Evolutionary conservation across 2,797 vertebrate species (phyloP).

Genomic region (Gambelia wislizenii): DNA sequence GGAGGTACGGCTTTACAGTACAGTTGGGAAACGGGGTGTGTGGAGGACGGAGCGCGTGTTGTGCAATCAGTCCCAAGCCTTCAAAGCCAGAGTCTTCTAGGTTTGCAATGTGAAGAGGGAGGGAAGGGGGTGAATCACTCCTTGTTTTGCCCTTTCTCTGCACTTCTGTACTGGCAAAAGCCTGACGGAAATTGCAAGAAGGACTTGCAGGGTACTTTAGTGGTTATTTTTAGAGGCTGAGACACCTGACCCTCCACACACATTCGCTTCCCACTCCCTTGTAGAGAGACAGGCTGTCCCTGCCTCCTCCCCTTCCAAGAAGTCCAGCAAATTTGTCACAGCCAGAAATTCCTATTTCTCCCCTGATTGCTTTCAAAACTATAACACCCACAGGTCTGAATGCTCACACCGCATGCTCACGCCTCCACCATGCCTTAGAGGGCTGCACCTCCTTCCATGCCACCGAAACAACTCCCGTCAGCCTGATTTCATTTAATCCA

Average conservation of each 20-base stretch:
- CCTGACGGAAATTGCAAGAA: neutral
- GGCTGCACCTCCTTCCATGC: too few relatives aligned
- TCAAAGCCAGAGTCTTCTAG: neutral
- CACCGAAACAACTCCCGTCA: too few relatives aligned
- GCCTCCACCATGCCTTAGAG: too few relatives aligned
- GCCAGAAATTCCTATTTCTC: neutral
- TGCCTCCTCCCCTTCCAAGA: too few relatives aligned
- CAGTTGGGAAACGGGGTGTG: conserved; percentile 1
- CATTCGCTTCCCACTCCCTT: neutral
- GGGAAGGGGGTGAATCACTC: neutral
- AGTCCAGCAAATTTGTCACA: too few relatives aligned
- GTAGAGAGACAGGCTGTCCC: too few relatives aligned
- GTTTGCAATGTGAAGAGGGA: neutral
- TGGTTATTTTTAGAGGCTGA: accelerated
- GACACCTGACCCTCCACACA: neutral
- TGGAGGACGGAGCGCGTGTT: neutral
- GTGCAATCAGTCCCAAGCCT: neutral
- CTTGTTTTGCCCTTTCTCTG: neutral
- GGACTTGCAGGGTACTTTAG: neutral
- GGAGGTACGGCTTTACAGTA: conserved; percentile 14
- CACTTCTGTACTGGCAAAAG: accelerated
- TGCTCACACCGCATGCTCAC: too few relatives aligned
- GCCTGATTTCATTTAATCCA: too few relatives aligned
- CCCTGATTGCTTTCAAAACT: too few relatives aligned
- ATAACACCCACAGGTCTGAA: neutral